Base-by-base conservation (phyloP, 2,113 vertebrate genomes). In the Perccottus glenii region DNA sequence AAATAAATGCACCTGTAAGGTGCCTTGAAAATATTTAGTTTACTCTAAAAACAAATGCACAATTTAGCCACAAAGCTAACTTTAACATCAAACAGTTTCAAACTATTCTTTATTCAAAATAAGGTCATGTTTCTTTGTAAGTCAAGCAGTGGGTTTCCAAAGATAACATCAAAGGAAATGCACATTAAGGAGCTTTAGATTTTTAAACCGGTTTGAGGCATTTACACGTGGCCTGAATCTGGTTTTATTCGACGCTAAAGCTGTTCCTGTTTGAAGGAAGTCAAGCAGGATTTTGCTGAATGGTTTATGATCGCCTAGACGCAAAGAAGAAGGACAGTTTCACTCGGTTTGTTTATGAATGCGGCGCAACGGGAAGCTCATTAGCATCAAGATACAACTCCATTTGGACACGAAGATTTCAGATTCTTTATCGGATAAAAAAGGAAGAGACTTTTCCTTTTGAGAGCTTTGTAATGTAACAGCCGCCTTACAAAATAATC, bases 231-330 rank as follows among this genome's bases (percentile, higher is more conserved):
- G 50, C 53, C 11, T 3, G 9, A 12, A 47, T 42, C 49, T 44
- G 70, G 55, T 42, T 64, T 67, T 50, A 52, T 52, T 52, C 7
- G 47, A 27, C n/a, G 38, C 51, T 1, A 36, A 27, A 9, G 51
- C 3, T 11, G 0, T 9, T 74, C 12, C 35, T 35, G 64, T 9
- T 1, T 6, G 16, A 75, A 67, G 44, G 70, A 33, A 1, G 73
- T 73, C 68, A 64, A 78, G 81, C 80, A 19, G 19, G 77, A 81
- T 71, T 67, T 75, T 27, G 19, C 19, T 56, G 60, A 0, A 51
- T 27, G n/a, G 78, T 88, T 81, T 84, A 78, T 9, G 59, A 9
- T 46, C 36, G 71, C 85, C 81, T 82, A 67, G 66, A 84, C 70
- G 3, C n/a, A 3, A 11, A 11, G 35, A 42, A 64, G 65, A 62